A percentile compares a stretch with the other conserved stretches of the same genome.
These are phyloP conservation scores for Podargus strigoides DNA, from an alignment of 2,797 vertebrate genomes.

Conservation along the genomic window DNA sequence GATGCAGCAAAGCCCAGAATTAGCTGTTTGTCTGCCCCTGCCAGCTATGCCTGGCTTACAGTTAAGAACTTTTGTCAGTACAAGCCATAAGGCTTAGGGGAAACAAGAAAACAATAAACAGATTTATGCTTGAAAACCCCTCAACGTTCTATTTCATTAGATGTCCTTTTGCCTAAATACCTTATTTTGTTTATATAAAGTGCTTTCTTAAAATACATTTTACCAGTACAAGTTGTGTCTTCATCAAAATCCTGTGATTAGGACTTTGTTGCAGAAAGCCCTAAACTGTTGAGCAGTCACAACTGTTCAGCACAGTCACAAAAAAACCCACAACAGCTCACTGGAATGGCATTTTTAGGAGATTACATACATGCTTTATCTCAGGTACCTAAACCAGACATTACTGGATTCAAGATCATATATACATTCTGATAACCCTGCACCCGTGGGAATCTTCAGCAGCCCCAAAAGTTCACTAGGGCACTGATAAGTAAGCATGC, in stretches of 20 bases:
- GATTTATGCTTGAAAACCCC: neutral
- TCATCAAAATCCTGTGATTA: neutral
- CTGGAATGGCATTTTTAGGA: neutral
- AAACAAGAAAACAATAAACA: neutral
- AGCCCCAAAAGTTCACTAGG: neutral
- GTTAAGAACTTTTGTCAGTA: neutral
- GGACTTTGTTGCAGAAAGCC: neutral
- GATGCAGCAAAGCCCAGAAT: neutral
- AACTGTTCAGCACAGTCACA: neutral
- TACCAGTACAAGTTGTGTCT: neutral
- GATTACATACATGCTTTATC: neutral
- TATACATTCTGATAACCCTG: neutral
- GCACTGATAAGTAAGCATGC: neutral
- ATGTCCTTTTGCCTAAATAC: neutral
- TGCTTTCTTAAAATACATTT: neutral
- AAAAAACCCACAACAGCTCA: accelerated
- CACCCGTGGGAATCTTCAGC: neutral
- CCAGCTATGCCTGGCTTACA: neutral
- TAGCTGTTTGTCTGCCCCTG: neutral
- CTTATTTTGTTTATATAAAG: neutral
- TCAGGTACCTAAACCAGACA: neutral
- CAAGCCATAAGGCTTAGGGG: neutral
- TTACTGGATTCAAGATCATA: neutral
- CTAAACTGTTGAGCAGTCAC: neutral
- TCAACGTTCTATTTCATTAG: neutral